Percentiles rank a stretch among this genome's conserved stretches.
Conservation (phyloP, 2,113 vertebrate species). For the Dicaeum eximium region DNA sequence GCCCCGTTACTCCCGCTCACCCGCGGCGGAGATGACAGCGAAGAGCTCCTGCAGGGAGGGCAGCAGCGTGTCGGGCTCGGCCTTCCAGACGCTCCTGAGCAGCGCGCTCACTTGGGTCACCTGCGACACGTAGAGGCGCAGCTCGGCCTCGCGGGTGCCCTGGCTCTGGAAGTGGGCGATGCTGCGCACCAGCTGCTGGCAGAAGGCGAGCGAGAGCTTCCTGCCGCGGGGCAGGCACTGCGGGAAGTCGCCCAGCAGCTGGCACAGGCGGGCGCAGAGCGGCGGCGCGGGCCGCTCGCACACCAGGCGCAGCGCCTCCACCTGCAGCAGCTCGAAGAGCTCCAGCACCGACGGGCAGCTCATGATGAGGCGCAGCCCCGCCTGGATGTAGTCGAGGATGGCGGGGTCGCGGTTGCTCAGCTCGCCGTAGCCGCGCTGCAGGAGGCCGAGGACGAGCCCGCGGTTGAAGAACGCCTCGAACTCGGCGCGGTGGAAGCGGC, state of each 20-base stretch:
- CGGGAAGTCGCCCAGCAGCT: slow-evolving; percentile 88
- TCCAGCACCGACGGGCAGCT: slow-evolving; percentile 96
- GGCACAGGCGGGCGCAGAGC: slow-evolving; percentile 86
- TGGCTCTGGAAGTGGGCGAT: slow-evolving; percentile 91
- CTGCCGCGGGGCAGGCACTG: slow-evolving; percentile 90
- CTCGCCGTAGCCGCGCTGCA: slow-evolving; percentile 86
- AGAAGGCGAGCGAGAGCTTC: slow-evolving; percentile 85
- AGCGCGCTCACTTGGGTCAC: slow-evolving; percentile 90
- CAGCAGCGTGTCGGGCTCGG: slow-evolving; percentile 86
- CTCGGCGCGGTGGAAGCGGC: slow-evolving; percentile 88
- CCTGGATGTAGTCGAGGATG: slow-evolving; percentile 91
- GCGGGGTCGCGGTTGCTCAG: slow-evolving; percentile 83
- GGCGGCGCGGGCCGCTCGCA: slow-evolving; percentile 86
- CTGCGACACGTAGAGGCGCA: slow-evolving; percentile 90
- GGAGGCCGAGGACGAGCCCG: slow-evolving; percentile 84
- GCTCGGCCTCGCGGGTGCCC: slow-evolving; percentile 80
- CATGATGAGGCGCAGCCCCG: slow-evolving; percentile 89
- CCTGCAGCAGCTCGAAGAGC: slow-evolving; percentile 87
- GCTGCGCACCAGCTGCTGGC: slow-evolving; percentile 95
- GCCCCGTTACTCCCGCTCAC: slow-evolving; percentile 55
- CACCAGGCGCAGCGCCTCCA: slow-evolving; percentile 87
- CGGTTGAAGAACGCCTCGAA: slow-evolving; percentile 91
- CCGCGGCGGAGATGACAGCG: slow-evolving; percentile 90
- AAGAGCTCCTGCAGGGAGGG: slow-evolving; percentile 96
- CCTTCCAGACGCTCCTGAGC: slow-evolving; percentile 93